A percentile compares a stretch with the other conserved stretches of the same genome.
Conservation (phyloP, 2,888 invertebrate genomes). For the Synergus umbraculus region DNA sequence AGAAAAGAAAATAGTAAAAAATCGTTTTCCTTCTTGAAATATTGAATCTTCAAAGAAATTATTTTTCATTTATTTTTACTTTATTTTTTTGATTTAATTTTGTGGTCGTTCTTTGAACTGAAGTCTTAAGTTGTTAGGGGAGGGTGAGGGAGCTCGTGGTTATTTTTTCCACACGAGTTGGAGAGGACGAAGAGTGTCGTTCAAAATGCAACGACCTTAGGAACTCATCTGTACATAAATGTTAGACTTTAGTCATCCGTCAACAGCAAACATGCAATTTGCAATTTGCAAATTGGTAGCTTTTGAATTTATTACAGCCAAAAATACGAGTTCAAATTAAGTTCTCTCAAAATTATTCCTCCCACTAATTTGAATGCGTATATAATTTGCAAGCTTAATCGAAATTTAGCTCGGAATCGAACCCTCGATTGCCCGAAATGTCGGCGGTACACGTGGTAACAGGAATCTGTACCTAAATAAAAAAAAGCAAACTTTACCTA, state of each 20-base stretch:
- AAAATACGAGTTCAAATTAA: background rate
- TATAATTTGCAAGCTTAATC: background rate
- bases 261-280: background rate
- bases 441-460: background rate
- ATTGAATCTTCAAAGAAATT: background rate
- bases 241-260: no score
- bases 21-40: background rate
- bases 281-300: background rate
- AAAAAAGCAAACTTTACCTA: no score
- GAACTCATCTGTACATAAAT: background rate
- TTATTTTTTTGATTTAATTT: background rate
- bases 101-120: background rate
- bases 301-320: background rate
- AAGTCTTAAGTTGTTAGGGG: background rate
- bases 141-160: background rate
- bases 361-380: no score
- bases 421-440: background rate
- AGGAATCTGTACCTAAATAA: no score
- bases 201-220: background rate
- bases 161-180: background rate
- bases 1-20: background rate
- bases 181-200: background rate
- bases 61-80: background rate
- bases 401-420: background rate
- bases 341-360: background rate